Base-by-base conservation (phyloP, 2,888 invertebrate species). In the Synergus umbraculus region DNA sequence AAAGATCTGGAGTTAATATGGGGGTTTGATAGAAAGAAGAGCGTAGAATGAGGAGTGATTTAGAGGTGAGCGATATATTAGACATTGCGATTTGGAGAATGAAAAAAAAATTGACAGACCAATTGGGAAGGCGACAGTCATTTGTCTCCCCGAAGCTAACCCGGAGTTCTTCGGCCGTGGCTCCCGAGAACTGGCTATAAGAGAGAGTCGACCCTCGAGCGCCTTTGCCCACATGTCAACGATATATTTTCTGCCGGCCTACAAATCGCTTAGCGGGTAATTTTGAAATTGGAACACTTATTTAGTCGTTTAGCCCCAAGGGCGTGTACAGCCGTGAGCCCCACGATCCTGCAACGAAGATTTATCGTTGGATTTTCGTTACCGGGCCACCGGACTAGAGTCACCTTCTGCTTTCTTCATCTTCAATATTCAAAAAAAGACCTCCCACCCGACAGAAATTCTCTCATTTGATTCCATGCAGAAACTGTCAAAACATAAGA, bases 261-360 rank as follows among this genome's bases (percentile, higher is more conserved):
- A 90, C 91, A 90, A 91, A 92, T 91, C 91, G 91, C 90, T 92
- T 91, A 91, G 90, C 89, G 91, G 89, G 89, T 88, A 90, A 91
- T 91, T 91, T 89, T 90, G 91, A 91, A 92, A 91, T 91, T 91
- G 91, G 91, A 92, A 90, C 91, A 91, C 92, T 91, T 91, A 91
- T 91, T 92, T 91, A 91, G 91, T 90, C 91, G 90, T 91, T 91
- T 91, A 90, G 89, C 87, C 90, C 88, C 86, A 86, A 86, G 88
- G 89, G 89, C 90, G 87, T 86, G 84, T 83, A 83, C 83, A 81
- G 81, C 83, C 85, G 76, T 82, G 81, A 81, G 69, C 73, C n/a
- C 80, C 76, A 76, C 76, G 65, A 78, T 83, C 80, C 58, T 65
- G 80, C 79, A 67, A 80, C 65, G 77, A 81, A 86, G 88, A 88